A percentile compares a stretch with the other conserved stretches of the same genome.
phyloP scores from a whole-genome alignment of 2,888 invertebrate species.

The Auanema sp. region DNA sequence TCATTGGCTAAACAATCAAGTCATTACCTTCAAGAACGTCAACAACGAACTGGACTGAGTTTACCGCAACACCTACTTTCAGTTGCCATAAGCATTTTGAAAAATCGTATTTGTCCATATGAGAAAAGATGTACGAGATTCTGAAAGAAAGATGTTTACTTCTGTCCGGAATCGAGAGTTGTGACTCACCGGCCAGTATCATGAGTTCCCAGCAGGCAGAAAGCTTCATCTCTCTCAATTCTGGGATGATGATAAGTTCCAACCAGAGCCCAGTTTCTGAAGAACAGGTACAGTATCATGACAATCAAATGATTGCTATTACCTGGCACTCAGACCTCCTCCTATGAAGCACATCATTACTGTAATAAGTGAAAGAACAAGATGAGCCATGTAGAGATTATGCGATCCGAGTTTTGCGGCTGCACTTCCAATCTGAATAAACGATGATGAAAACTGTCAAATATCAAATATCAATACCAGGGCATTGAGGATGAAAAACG shows the following conservation, averaged over 20 bases:
- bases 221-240: conserved; percentile 53
- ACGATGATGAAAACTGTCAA: not conserved
- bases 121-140: conserved; percentile 59
- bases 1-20: not conserved
- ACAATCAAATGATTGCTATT: not conserved
- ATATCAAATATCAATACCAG: conserved; percentile 13
- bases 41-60: conserved; percentile 57
- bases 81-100: conserved; percentile 49
- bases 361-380: conserved; percentile 59
- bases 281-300: not conserved
- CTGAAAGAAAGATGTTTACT: conserved; percentile 22
- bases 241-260: conserved; percentile 58
- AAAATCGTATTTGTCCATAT: conserved; percentile 61
- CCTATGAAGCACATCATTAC: conserved; percentile 57
- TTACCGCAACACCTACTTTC: conserved; percentile 60
- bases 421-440: conserved; percentile 40
- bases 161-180: not conserved
- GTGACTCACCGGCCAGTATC: conserved; percentile 43
- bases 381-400: conserved; percentile 59
- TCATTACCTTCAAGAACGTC: conserved; percentile 45
- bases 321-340: conserved; percentile 50
- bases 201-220: conserved; percentile 59
- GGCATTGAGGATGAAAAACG: conserved; percentile 50
- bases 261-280: conserved; percentile 49
- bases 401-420: conserved; percentile 51